Base-by-base conservation (phyloP, 2,888 invertebrate species). In the Digitonthophagus gazella region DNA sequence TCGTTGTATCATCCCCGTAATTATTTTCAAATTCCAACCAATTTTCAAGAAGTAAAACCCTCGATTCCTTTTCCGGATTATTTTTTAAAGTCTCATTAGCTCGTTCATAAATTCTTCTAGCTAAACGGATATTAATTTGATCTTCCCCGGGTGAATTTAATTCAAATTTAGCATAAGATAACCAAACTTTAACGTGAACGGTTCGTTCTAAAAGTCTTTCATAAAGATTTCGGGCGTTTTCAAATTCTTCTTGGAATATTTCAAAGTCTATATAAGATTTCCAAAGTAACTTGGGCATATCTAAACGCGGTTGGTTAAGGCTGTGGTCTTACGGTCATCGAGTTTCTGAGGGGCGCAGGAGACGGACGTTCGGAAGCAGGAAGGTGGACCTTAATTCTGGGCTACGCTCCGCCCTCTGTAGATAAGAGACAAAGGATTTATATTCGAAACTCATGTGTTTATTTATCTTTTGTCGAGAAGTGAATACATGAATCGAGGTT, bases 181-280 rank as follows among this genome's bases (percentile, higher is more conserved):
- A 89, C 99, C 98, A 99, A 0, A 97, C 97, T 88, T 99, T 99
- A 0, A 99, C 97, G 84, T 95, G 97, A 65, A 93, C 90, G 0
- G 99, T 98, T 76, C 96, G 88, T 80, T 97, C 93, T 65, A 99
- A 83, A 28, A 99, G 85, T 74, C 95, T 87, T 82, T 97, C 94
- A 81, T 98, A 99, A n/a, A 99, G 86, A 74, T 91, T 89, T 71
- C 98, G 87, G 0, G 96, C 97, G 75, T 91, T 90, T 72, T 96
- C 95, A 55, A 90, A 90, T 83, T 98, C 97, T 65, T 93, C 96
- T 79, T 96, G 93, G 5, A 93, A 90, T 19, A 96, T 94, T 86
- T 99, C 98, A 85, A 98, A 99, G 83, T 99, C 99, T 72, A 99
- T 98, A 80, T 93, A 99, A 4, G 97, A 93, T 84, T 99, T 99